These are phyloP conservation scores for Adelphocoris suturalis DNA, from an alignment of 2,888 invertebrate genomes.

Conservation along the genomic window DNA sequence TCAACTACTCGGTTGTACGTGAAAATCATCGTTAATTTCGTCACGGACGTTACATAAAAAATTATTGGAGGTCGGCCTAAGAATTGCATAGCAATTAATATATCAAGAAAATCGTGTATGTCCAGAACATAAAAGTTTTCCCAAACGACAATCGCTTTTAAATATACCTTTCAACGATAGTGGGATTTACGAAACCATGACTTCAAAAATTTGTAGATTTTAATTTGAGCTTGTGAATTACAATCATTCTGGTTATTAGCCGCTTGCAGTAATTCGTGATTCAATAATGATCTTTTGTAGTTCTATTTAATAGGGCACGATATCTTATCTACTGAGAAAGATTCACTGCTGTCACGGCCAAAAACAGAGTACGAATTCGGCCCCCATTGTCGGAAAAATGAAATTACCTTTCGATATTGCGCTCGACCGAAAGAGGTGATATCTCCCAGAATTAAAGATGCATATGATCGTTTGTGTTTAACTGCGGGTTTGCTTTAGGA, in stretches of 20 bases:
- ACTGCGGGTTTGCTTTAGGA: slow-evolving; percentile 25
- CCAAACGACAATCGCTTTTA: no score
- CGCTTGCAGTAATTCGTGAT: neutral
- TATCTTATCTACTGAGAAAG: neutral
- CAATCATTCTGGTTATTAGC: neutral
- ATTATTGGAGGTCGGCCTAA: no score
- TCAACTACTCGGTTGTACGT: no score
- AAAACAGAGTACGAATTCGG: neutral
- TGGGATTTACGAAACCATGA: no score
- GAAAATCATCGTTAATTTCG: no score
- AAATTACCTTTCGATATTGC: neutral
- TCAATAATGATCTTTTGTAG: neutral
- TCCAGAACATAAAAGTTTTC: no score
- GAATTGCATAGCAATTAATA: no score
- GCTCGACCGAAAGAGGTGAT: slow-evolving; percentile 27
- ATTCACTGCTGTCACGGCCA: neutral
- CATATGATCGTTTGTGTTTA: slow-evolving; percentile 6
- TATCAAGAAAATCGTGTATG: no score
- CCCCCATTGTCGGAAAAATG: neutral
- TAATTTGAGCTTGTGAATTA: no score
- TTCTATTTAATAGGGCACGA: neutral
- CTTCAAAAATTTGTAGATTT: no score
- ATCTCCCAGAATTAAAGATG: slow-evolving; percentile 10
- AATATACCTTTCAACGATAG: no score
- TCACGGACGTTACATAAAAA: no score